These are phyloP conservation scores for Dysidea cf. avara DNA, from an alignment of 37 sponge, comb jelly and placozoan species.

Conservation along the genomic window DNA sequence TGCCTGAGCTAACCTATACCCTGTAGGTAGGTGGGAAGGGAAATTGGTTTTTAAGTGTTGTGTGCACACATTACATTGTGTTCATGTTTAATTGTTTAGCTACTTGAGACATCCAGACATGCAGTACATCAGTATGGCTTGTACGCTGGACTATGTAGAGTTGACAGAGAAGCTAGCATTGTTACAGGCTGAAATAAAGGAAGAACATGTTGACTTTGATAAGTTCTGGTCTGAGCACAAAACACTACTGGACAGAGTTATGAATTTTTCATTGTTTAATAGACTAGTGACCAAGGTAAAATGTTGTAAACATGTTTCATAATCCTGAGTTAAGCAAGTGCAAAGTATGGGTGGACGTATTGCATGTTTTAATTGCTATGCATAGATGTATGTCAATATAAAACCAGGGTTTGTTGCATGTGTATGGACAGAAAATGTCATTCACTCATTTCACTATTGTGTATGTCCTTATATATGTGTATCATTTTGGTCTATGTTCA, in stretches of 20 bases:
- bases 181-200: slow-evolving; percentile 28
- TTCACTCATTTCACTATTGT: neutral
- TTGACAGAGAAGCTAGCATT: slow-evolving; percentile 24
- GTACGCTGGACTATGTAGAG: slow-evolving; percentile 34
- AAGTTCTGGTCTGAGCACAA: slow-evolving; percentile 68
- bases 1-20: too few relatives aligned
- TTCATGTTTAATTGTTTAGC: slow-evolving; percentile 2
- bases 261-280: slow-evolving; percentile 59
- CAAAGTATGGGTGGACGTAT: too few relatives aligned
- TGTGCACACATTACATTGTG: neutral
- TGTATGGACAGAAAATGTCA: too few relatives aligned
- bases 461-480: neutral
- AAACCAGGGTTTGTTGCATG: too few relatives aligned
- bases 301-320: too few relatives aligned
- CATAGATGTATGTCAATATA: too few relatives aligned
- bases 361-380: too few relatives aligned
- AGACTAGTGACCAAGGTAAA: slow-evolving; percentile 66
- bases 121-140: neutral
- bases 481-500: neutral
- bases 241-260: slow-evolving; percentile 65
- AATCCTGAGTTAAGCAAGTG: too few relatives aligned
- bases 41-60: too few relatives aligned
- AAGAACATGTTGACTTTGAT: slow-evolving; percentile 37
- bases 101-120: slow-evolving; percentile 2
- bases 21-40: too few relatives aligned